These are phyloP conservation scores for Steinernema hermaphroditum DNA, from an alignment of 2,888 invertebrate species.

Conservation along the genomic window DNA sequence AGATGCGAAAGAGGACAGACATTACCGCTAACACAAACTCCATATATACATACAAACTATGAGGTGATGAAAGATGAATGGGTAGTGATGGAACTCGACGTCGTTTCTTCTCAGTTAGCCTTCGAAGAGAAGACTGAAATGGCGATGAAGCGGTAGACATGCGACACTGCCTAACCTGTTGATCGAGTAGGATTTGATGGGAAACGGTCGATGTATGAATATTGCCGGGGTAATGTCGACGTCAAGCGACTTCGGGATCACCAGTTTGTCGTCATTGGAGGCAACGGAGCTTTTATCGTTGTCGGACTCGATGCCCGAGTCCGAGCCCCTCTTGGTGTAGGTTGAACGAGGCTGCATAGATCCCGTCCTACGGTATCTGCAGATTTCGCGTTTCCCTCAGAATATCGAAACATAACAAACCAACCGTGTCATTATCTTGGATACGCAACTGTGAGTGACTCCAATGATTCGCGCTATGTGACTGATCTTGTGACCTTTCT, in stretches of 20 bases:
- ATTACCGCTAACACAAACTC: not conserved
- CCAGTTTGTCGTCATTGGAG: conserved; percentile 20
- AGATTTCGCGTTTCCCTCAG: not conserved
- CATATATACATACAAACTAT: conserved; percentile 17
- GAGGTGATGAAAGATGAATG: conserved; percentile 25
- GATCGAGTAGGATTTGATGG: conserved; percentile 25
- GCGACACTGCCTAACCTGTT: not conserved
- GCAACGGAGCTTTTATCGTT: conserved; percentile 24
- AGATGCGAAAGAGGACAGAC: not conserved
- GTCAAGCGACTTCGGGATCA: conserved; percentile 17
- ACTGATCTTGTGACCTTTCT: conserved; percentile 57
- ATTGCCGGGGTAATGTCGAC: conserved; percentile 22
- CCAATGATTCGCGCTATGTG: conserved; percentile 61
- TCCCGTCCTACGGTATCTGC: conserved; percentile 58
- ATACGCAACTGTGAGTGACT: conserved; percentile 59
- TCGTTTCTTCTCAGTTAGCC: not conserved
- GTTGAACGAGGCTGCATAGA: conserved; percentile 55
- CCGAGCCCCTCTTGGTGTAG: conserved; percentile 10
- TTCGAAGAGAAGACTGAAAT: conserved; percentile 15
- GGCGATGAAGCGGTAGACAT: no score
- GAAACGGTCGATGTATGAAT: conserved; percentile 21
- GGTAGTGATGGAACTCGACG: conserved; percentile 1
- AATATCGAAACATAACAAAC: not conserved
- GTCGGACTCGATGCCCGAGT: conserved; percentile 28
- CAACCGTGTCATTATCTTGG: conserved; percentile 58